Conservation (phyloP, 2,797 vertebrate species). For the Tiaroga cobitis region DNA sequence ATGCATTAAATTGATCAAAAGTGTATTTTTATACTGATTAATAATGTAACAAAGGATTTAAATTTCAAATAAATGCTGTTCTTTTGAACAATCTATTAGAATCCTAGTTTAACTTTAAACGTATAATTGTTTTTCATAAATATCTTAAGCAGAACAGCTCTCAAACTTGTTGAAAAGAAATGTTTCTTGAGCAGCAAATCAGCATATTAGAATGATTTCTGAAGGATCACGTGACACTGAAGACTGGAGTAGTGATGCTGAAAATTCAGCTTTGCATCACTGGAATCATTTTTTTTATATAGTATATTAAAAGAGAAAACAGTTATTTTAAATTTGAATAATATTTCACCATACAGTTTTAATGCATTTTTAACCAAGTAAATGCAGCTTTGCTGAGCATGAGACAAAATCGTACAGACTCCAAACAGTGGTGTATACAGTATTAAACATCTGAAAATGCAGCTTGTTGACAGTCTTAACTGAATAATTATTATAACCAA, state of each 20-base stretch:
- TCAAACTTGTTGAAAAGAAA: neutral
- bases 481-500: neutral
- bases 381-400: neutral
- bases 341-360: neutral
- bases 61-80: neutral
- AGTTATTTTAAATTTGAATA: neutral
- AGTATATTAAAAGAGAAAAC: neutral
- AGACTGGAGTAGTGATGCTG: neutral
- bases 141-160: neutral
- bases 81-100: neutral
- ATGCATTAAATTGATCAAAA: neutral
- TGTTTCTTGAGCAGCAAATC: neutral
- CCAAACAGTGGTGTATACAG: neutral
- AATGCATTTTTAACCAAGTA: neutral
- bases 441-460: neutral
- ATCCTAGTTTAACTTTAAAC: neutral
- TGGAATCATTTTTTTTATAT: too few relatives aligned
- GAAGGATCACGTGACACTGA: neutral
- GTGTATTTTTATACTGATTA: neutral
- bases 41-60: neutral
- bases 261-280: too few relatives aligned
- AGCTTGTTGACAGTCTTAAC: neutral
- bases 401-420: neutral
- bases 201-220: conserved; percentile 4
- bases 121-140: neutral